Evolutionary conservation across 2,888 invertebrate species (phyloP).

Genomic region (Torymus texanus): DNA sequence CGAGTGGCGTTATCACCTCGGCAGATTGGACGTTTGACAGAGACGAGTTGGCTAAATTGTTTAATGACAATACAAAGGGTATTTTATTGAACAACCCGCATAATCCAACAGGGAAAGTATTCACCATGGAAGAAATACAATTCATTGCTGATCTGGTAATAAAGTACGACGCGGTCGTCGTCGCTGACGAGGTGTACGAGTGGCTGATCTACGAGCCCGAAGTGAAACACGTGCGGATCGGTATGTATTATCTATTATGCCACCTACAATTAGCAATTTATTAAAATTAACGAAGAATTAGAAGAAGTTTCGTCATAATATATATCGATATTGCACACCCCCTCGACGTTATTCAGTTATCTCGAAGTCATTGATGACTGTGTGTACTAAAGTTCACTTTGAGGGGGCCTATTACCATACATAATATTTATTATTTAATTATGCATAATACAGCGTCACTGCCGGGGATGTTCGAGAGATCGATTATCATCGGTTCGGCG

Average conservation of each 20-base stretch:
- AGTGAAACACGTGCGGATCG: slow-evolving; percentile 89
- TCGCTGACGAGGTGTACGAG: slow-evolving; percentile 99
- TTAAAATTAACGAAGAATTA: too few species aligned
- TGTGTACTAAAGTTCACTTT: too few species aligned
- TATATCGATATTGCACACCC: too few species aligned
- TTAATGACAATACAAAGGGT: slow-evolving; percentile 92
- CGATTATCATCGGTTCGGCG: slow-evolving; percentile 96
- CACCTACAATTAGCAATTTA: too few species aligned
- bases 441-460: slow-evolving; percentile 81
- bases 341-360: too few species aligned
- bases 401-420: too few species aligned
- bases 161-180: slow-evolving; percentile 92
- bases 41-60: slow-evolving; percentile 85
- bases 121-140: slow-evolving; percentile 81
- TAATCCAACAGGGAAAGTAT: slow-evolving; percentile 97
- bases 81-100: slow-evolving; percentile 97
- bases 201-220: slow-evolving; percentile 93
- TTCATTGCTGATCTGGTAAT: slow-evolving; percentile 91
- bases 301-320: too few species aligned
- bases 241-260: slow-evolving; percentile 75
- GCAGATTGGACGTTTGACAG: slow-evolving; percentile 93
- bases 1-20: slow-evolving; percentile 79
- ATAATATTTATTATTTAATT: slow-evolving; percentile 4
- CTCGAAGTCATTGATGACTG: too few species aligned
- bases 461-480: slow-evolving; percentile 98